These are phyloP conservation scores for Heliconius himera DNA, from an alignment of 1,140 invertebrate genomes.

Conservation along the genomic window DNA sequence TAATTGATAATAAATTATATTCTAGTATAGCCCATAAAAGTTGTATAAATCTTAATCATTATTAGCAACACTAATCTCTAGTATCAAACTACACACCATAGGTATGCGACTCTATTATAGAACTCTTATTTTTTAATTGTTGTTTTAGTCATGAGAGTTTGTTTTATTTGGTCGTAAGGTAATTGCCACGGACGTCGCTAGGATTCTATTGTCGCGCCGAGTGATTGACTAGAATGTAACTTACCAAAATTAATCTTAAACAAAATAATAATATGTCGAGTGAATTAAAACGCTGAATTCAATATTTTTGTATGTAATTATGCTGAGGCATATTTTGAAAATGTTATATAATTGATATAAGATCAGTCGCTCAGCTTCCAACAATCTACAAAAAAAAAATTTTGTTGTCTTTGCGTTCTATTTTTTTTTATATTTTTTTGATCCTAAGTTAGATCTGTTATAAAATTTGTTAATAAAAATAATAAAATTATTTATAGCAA, in stretches of 20 bases:
- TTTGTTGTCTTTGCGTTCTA: too few relatives aligned
- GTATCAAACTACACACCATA: background rate
- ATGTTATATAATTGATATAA: too few relatives aligned
- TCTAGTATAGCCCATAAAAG: background rate
- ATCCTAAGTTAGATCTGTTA: too few relatives aligned
- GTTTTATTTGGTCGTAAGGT: conserved; percentile 21
- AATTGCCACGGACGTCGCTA: conserved; percentile 18
- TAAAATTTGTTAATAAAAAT: too few relatives aligned
- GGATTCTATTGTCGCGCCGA: conserved; percentile 20
- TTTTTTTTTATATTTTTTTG: too few relatives aligned
- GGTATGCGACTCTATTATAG: background rate
- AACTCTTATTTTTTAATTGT: background rate
- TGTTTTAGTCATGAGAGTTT: background rate
- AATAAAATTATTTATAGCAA: too few relatives aligned
- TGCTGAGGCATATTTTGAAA: too few relatives aligned
- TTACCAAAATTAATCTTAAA: background rate
- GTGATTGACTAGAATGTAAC: conserved; percentile 13
- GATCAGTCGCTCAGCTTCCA: too few relatives aligned
- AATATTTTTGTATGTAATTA: too few relatives aligned
- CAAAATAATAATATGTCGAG: background rate
- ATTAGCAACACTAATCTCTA: background rate
- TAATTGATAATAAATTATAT: too few relatives aligned
- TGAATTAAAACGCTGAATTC: too few relatives aligned
- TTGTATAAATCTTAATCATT: background rate
- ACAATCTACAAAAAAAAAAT: too few relatives aligned